These are phyloP conservation scores for Halcyon badia DNA, from an alignment of 2,797 vertebrate genomes.

Conservation along the genomic window DNA sequence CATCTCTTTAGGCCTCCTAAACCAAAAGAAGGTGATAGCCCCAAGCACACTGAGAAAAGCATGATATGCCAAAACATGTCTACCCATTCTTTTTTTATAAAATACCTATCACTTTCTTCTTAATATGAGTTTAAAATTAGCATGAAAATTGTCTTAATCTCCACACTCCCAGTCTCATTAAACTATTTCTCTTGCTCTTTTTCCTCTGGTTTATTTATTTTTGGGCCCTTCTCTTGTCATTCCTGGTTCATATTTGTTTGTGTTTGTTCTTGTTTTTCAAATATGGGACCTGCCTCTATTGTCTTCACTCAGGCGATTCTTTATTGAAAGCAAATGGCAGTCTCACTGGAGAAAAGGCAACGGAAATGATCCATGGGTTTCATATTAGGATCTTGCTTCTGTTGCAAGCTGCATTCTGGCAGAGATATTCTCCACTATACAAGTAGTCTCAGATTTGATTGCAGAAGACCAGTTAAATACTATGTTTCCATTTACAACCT, in stretches of 20 bases:
- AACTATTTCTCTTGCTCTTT: not conserved
- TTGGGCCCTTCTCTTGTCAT: not conserved
- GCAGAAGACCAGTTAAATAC: not conserved
- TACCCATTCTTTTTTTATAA: not conserved
- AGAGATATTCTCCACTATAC: not conserved
- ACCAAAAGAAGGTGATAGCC: not conserved
- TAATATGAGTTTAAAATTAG: slow-evolving; percentile 11
- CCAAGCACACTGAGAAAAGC: not conserved
- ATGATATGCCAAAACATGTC: not conserved
- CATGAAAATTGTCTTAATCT: slow-evolving; percentile 1
- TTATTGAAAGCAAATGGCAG: slow-evolving; percentile 53
- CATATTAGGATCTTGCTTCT: not conserved
- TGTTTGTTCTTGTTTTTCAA: slow-evolving; percentile 29
- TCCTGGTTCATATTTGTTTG: slow-evolving; percentile 11
- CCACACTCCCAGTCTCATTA: not conserved
- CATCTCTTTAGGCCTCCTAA: not conserved
- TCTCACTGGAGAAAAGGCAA: not conserved
- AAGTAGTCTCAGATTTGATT: not conserved
- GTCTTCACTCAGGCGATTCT: not conserved
- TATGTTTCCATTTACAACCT: not conserved
- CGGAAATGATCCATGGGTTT: slow-evolving; percentile 6
- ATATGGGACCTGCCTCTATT: slow-evolving; percentile 11
- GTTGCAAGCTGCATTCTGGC: not conserved
- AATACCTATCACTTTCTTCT: not conserved
- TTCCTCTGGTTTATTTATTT: not conserved